Evolutionary conservation across 2,888 invertebrate genomes (phyloP), one percentile per base, ranked within the genome.

Genomic region (Lathronympha strigana): DNA sequence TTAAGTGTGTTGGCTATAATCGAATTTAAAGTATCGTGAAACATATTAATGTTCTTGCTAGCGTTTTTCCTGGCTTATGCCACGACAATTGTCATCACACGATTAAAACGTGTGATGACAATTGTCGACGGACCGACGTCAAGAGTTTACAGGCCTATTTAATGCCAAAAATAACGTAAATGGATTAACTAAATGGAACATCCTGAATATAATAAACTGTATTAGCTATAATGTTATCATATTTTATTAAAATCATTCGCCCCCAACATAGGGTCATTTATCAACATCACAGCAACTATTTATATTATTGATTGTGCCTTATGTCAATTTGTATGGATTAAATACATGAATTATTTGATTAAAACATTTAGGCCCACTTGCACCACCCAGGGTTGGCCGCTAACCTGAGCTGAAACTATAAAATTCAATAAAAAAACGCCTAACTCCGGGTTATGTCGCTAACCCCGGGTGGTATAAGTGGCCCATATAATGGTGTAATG

Each of bases 241-340:
- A 72, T 73, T 73, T 76, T 71, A 71, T 68, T 73, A 72, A 73
- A 76, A 73, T 72, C 72, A 73, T 76, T 70, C 67, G 43, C 72
- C 74, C 76, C 76, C 71, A 72, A 66, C 68, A 50, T 63, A 67
- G 66, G 67, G 6, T 54, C 23, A 60, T 60, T 60, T 60, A 60
- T 60, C 58, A 60, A 25, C 47, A 60, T 60, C 47, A 11, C 28
- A 36, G 17, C 19, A n/a, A 25, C 45, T 33, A 58, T 60, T 36
- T 49, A 60, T 60, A 49, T 49, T 60, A 60, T 49, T 49, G 47
- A 49, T 57, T 45, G 57, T 13, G 28, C 57, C 21, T 45, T 21
- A 13, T 43, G 15, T 11, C 40, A 13, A 19, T 45, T 31, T 28
- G n/a, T 43, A 8, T 4, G 57, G 21, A 45, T 57, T 57, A 45